Evolutionary conservation across 2,113 vertebrate genomes (phyloP), one percentile per base, ranked within the genome.

Genomic region (Callocephalon fimbriatum): DNA sequence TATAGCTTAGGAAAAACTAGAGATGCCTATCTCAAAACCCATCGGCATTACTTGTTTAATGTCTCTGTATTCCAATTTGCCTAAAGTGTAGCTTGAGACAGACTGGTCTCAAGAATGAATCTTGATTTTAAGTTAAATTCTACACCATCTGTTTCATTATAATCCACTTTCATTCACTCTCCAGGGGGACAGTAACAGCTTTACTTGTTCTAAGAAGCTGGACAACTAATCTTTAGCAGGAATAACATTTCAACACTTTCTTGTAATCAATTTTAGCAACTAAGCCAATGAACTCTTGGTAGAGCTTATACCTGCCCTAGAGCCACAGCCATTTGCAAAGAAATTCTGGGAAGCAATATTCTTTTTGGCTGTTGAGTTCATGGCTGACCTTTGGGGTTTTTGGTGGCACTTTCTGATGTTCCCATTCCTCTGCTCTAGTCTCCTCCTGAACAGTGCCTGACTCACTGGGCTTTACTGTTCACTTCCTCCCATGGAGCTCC

Each of bases 51-150:
- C 68, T 63, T 79, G 27, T 73, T 86, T 62, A 59, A 93, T 51
- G 37, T 62, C 63, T 88, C 45, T 10, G 5, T 63, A 66, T 31
- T 83, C 14, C 59, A 70, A 73, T 84, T 74, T 89, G 40, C 54
- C 54, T 80, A 27, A 77, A 62, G 54, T 2, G 1, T 80, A 63
- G 31, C 84, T 84, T 70, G 45, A 96, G 80, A 86, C 21, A 88
- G 53, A 86, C 26, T 1, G 2, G 22, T 53, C 45, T 86, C 37
- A 14, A 4, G 70, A 88, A 82, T 38, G 71, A 90, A 61, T 68
- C 89, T 73, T 56, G 66, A 92, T 88, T 96, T 92, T 68, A 70
- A 91, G 72, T 66, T 77, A 86, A 91, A 86, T 66, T 93, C 59
- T n/a, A 26, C 72, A 81, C 59, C 76, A 76, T 76, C 82, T 88